phyloP scores from a whole-genome alignment of 2,888 invertebrate species.

The Philereme vetulata region DNA sequence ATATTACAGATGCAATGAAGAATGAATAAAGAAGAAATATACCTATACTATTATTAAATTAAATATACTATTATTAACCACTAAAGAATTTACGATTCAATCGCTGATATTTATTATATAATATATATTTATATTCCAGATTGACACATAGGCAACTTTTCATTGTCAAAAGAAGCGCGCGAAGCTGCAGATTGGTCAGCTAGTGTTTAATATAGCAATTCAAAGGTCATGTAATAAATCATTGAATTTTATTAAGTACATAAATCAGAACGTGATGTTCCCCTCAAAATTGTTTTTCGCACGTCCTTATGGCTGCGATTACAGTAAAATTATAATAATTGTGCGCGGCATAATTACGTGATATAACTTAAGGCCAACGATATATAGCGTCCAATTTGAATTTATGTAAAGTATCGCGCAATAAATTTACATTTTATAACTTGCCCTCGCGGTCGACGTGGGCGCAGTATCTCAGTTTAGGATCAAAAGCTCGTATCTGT shows the following conservation, averaged over 20 bases:
- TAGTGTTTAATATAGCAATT: constrained; percentile 46
- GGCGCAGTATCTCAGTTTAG: constrained; percentile 76
- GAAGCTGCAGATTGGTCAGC: no score
- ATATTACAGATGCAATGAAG: no score
- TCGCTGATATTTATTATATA: no score
- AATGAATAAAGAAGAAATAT: no score
- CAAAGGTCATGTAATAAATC: constrained; percentile 51
- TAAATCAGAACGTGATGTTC: constrained; percentile 72
- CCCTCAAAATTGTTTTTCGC: constrained; percentile 79
- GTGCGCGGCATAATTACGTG: constrained; percentile 76
- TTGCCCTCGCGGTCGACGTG: constrained; percentile 64
- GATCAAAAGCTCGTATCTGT: constrained; percentile 65
- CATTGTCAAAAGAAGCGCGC: no score
- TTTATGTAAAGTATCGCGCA: constrained; percentile 81
- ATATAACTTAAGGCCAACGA: constrained; percentile 74
- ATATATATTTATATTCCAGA: no score
- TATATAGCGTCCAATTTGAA: constrained; percentile 76
- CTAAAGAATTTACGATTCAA: no score
- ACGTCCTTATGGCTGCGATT: constrained; percentile 78
- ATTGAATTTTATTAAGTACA: constrained; percentile 57
- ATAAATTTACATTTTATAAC: constrained; percentile 82
- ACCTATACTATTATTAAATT: no score
- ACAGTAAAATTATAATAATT: constrained; percentile 83
- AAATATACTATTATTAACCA: no score
- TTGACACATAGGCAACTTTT: no score